Evolutionary conservation across 2,113 vertebrate species (phyloP), one percentile per base, ranked within the genome.

Genomic region (Coturnix japonica): DNA sequence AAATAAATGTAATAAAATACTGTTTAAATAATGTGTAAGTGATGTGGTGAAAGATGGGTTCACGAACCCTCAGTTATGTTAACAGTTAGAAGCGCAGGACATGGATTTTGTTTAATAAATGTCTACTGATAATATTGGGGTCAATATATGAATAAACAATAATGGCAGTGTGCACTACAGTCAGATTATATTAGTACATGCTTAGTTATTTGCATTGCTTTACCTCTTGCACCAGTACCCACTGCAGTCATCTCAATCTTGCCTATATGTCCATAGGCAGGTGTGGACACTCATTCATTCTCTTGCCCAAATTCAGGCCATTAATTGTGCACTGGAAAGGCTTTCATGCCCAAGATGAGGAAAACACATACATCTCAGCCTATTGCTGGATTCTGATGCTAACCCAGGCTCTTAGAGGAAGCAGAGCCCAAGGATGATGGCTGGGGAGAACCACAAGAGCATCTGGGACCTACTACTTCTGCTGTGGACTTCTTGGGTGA

Each of bases 21-120:
- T 96, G 92, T 96, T 92, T 85, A 95, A 95, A 96, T 94, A 96
- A 96, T 71, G 93, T 91, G 95, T 92, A 95, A 95, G 94, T 93
- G 94, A 95, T 95, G 95, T 92, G 94, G 85, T 96, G 95, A 96
- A 96, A 96, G 94, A 95, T 1, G 7, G 95, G 94, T 93, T 96
- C 95, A 89, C 0, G 95, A 95, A 93, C 96, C 72, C 69, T 85
- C 94, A 91, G 87, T 92, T 96, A 93, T 91, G 92, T 92, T 94
- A 96, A 93, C 92, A 92, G 89, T 90, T 89, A 96, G 46, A 84
- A 46, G 72, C 6, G 28, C 89, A 85, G 75, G 92, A 94, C 91
- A 93, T 6, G 84, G 94, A 59, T 96, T 96, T 96, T 94, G 92
- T 95, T 95, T 90, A 93, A 95, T 91, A 94, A 95, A 94, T 87